These are phyloP conservation scores for Orussus abietinus DNA, from an alignment of 1,140 invertebrate species.

Conservation along the genomic window DNA sequence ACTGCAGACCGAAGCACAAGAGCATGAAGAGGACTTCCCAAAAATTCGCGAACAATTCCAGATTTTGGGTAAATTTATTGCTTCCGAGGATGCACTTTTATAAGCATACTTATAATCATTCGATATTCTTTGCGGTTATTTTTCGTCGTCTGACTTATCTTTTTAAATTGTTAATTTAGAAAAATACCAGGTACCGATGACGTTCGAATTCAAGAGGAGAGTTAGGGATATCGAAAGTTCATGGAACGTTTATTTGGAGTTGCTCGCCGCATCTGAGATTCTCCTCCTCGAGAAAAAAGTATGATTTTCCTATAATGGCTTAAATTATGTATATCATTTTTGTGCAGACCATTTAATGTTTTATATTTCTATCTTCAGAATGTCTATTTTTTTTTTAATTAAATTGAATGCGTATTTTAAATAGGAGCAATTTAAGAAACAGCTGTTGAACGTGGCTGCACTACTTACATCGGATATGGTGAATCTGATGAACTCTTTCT, in stretches of 20 bases:
- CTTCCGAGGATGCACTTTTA: no score
- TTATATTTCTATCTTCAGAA: no score
- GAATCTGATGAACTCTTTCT: constrained; percentile 62
- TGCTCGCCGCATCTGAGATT: constrained; percentile 62
- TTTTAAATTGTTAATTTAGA: constrained; percentile 50
- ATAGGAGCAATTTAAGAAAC: constrained; percentile 66
- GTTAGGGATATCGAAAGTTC: constrained; percentile 60
- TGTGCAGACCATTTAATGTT: no score
- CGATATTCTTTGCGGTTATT: no score
- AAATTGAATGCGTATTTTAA: no score
- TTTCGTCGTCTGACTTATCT: no score
- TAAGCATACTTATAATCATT: no score
- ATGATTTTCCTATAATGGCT: no score
- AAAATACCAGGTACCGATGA: constrained; percentile 63
- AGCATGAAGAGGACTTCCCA: constrained; percentile 65
- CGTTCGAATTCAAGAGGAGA: constrained; percentile 56
- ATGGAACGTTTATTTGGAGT: constrained; percentile 65
- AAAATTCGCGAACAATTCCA: constrained; percentile 68
- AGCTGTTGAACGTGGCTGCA: constrained; percentile 63
- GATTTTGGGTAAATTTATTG: constrained; percentile 63
- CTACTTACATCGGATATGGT: constrained; percentile 62
- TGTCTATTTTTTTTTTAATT: no score
- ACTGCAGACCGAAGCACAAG: constrained; percentile 58
- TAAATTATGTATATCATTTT: no score
- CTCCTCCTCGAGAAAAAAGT: constrained; percentile 67